Conservation (phyloP, 1,140 invertebrate species). For the Drosophila santomea region DNA sequence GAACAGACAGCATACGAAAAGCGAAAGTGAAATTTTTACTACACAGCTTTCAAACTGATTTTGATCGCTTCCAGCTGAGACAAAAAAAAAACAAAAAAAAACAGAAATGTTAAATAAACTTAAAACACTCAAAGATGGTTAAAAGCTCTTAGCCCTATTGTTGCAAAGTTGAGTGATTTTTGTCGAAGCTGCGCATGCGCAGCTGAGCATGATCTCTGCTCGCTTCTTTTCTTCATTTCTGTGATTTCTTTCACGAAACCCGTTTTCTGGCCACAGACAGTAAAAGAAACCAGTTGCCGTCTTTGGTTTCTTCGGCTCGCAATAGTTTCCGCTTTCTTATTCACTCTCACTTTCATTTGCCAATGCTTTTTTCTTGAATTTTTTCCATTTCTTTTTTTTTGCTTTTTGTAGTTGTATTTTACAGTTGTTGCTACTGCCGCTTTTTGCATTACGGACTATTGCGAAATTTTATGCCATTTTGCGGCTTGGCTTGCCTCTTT, state of each 20-base stretch:
- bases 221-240: conserved; percentile 48
- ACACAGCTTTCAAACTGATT: conserved; percentile 77
- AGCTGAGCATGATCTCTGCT: conserved; percentile 62
- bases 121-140: conserved; percentile 43
- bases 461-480: conserved; percentile 54
- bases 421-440: conserved; percentile 42
- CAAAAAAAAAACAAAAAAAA: neutral
- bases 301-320: conserved; percentile 69
- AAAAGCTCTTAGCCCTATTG: conserved; percentile 35
- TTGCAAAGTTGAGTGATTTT: conserved; percentile 20
- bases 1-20: conserved; percentile 57
- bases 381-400: conserved; percentile 9
- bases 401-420: conserved; percentile 5
- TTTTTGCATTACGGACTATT: conserved; percentile 55
- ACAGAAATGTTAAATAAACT: conserved; percentile 21
- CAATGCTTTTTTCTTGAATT: conserved; percentile 41
- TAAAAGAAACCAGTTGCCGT: conserved; percentile 65
- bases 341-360: conserved; percentile 85
- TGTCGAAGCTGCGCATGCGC: conserved; percentile 64
- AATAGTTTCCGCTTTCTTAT: conserved; percentile 85
- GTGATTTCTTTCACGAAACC: conserved; percentile 70
- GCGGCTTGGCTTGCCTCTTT: conserved; percentile 36
- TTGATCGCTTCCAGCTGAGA: conserved; percentile 56
- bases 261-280: conserved; percentile 54
- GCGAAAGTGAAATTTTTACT: conserved; percentile 84